Base-by-base conservation (phyloP, 2,113 vertebrate genomes). In the Actenoides hombroni region DNA sequence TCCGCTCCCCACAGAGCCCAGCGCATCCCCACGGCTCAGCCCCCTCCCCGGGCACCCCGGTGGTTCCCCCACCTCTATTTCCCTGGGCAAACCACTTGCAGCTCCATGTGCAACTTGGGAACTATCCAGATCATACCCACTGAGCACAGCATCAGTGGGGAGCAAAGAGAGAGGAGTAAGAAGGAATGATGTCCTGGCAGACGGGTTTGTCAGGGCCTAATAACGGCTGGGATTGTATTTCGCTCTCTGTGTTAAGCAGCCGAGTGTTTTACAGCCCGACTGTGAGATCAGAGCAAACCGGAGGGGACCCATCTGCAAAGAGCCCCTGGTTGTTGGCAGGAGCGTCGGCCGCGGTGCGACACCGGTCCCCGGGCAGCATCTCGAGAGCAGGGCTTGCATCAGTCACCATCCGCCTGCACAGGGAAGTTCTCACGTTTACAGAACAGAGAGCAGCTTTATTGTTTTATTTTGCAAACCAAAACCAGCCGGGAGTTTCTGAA, bases 401-500 rank as follows among this genome's bases (percentile, higher is more conserved):
- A 87, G 88, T 73, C 39, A 14, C 29, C 60, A 88, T 83, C 73
- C 53, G 91, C 79, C 92, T 88, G 88, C 76, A 7, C 4, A 44
- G 90, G 94, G 95, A 95, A 67, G 83, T 89, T 97, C 94, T 94
- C 94, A 92, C 63, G 86, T 93, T 96, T 37, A 21, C 64, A 84
- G 77, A 90, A 92, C 76, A 83, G 61, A 64, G 92, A 87, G 86
- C 61, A 83, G 95, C 88, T 73, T 83, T 60, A 96, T 92, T 83
- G 94, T 95, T 82, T 53, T 94, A 88, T 96, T 93, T 97, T 94
- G 92, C 94, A 93, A 97, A 88, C 84, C 94, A 96, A 92, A 91
- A 75, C 92, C 92, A 89, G 92, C 87, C 76, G 86, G 88, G 95
- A 95, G 91, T 96, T 93, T 91, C 95, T 94, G 95, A 94, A 97